Base-by-base conservation (phyloP, 2,888 invertebrate genomes). In the Lathronympha strigana region DNA sequence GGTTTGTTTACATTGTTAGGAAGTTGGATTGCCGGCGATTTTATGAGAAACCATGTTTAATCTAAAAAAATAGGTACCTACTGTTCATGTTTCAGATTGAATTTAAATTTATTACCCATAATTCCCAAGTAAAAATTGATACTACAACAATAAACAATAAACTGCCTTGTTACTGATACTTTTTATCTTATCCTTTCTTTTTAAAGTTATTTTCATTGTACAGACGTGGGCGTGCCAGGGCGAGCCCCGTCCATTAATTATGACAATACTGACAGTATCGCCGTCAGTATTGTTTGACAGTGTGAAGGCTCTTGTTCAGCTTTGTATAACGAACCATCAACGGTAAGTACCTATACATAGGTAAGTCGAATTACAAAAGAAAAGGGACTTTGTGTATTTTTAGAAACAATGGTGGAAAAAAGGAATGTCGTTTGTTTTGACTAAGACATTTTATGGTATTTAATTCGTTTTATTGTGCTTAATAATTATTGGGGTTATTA, bases 161-260 rank as follows among this genome's bases (percentile, higher is more conserved):
- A 38, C 40, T 17, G 9, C 21, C 31, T 19, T 21, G 45, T 31
- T 55, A 28, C 43, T 19, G 43, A 33, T 17, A 36, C 23, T 11
- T 58, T n/a, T 28, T 47, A 28, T 49, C 23, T 31, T 21, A n/a
- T 50, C 47, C 19, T 33, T 36, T 4, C 43, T 31, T 19, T 45
- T 66, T 60, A n/a, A n/a, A n/a, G 51, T 54, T 45, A 9, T 28
- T 28, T 47, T 54, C 54, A 54, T 38, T 62, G 47, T 50, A 79
- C 77, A 77, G 76, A 77, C 71, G 71, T 72, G 73, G 78, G 81
- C 81, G 82, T 78, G 76, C 58, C 73, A 5, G 69, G 58, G 60
- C 69, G 74, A 62, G 63, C 74, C 78, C 74, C 54, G 70, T 76
- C 80, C 80, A 84, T 86, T 84, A 80, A 86, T 83, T 80, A 80